Conservation (phyloP, 2,113 vertebrate species). For the Eretmochelys imbricata region DNA sequence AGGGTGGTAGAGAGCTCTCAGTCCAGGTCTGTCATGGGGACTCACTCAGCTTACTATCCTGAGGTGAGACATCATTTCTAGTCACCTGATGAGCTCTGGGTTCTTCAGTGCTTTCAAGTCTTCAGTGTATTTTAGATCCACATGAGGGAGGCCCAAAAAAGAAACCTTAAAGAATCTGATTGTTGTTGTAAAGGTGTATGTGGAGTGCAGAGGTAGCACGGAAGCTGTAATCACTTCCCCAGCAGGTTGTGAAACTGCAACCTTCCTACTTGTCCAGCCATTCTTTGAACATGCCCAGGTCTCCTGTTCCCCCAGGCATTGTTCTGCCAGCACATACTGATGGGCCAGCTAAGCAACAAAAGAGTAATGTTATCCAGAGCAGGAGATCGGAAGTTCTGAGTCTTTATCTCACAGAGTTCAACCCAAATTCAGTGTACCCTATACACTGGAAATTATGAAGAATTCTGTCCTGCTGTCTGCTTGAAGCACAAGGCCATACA, state of each 20-base stretch:
- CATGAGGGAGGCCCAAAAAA: rapidly evolving
- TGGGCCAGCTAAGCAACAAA: not conserved
- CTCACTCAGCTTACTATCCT: rapidly evolving
- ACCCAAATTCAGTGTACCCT: not conserved
- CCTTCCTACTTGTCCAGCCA: not conserved
- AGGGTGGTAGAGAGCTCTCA: not conserved
- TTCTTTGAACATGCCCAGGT: not conserved
- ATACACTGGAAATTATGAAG: not conserved
- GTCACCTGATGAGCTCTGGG: not conserved
- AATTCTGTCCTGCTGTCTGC: not conserved
- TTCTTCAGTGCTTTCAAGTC: rapidly evolving
- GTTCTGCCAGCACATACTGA: not conserved
- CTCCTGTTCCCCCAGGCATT: no score
- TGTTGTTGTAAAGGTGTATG: rapidly evolving
- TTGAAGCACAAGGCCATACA: not conserved
- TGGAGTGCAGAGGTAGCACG: not conserved
- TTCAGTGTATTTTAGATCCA: rapidly evolving
- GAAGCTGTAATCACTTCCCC: not conserved
- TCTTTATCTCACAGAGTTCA: not conserved
- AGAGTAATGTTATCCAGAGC: not conserved
- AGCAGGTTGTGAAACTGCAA: not conserved
- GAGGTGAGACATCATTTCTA: rapidly evolving
- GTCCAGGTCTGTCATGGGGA: rapidly evolving
- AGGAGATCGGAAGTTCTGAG: not conserved
- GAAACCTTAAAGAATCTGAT: not conserved